phyloP scores from a whole-genome alignment of 2,888 invertebrate genomes.

The Diplazon laetatorius region DNA sequence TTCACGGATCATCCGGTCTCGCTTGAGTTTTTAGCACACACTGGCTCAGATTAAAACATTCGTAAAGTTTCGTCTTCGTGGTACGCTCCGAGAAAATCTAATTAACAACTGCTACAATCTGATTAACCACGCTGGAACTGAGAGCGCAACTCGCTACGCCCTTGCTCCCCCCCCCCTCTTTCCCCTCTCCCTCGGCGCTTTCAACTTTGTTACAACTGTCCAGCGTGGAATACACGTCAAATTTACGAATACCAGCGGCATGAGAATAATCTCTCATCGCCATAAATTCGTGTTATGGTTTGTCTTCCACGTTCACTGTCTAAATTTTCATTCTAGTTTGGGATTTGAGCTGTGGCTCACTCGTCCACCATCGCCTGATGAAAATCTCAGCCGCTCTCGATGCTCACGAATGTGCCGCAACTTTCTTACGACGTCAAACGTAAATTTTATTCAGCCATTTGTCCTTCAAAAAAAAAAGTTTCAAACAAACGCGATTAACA shows the following conservation, averaged over 20 bases:
- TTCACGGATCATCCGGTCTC: not conserved
- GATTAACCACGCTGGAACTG: conserved; percentile 16
- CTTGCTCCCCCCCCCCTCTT: no score
- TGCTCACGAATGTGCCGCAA: not conserved
- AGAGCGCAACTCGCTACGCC: not conserved
- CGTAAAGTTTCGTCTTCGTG: conserved; percentile 20
- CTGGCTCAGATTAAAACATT: conserved; percentile 12
- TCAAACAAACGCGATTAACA: no score
- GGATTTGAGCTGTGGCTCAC: not conserved
- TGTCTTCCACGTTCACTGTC: not conserved
- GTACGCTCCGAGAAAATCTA: conserved; percentile 15
- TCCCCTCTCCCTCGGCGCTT: not conserved
- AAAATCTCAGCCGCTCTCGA: not conserved
- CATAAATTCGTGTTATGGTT: conserved; percentile 11
- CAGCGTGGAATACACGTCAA: conserved; percentile 21
- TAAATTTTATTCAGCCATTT: no score
- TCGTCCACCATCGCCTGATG: not conserved
- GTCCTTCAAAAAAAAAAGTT: no score
- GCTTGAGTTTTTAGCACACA: not conserved
- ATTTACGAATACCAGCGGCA: conserved; percentile 20
- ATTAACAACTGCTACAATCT: conserved; percentile 29
- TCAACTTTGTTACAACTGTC: conserved; percentile 20
- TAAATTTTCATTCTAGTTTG: not conserved
- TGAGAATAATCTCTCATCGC: conserved; percentile 3
- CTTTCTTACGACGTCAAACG: no score